Base-by-base conservation (phyloP, 35 echinoderm and acorn worm species). In the Lytechinus variegatus region DNA sequence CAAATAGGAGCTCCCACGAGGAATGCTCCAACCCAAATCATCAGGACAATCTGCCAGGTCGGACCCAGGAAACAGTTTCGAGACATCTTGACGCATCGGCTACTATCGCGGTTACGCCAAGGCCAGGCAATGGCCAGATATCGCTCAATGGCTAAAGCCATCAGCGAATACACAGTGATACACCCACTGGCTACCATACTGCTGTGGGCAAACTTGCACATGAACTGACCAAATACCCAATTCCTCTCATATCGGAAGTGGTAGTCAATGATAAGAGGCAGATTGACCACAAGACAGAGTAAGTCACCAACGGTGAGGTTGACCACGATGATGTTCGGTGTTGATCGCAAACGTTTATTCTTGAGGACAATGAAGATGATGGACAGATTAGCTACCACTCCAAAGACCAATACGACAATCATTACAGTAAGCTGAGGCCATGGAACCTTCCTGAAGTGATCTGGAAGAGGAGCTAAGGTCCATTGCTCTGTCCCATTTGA, bases 51-150 rank as follows among this genome's bases (percentile, higher is more conserved):
- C 54, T 55, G 92, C n/a, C 92, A 93, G 52, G 54, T 57, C 11
- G 52, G 52, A 93, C 92, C 53, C 14, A 54, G 21, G 52, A 27
- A 57, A 54, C 52, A 93, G 52, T 33, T 44, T 29, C 88, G 88
- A 21, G 29, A 52, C 4, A 54, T 9, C 53, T 54, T 54, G 8
- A 57, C 92, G 54, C 92, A 93, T 11, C 52, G 92, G 52, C 54
- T 57, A 54, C 55, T 93, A 13, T 55, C 92, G 55, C 92, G 92
- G 24, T 54, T 93, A 55, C 53, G 52, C 92, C 92, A 93, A 12
- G 92, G 92, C 92, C 92, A 57, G 55, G 92, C 92, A 28, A 93
- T 93, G 14, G 92, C 92, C 92, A 93, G 55, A 54, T 93, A 93
- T 8, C 92, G 92, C 54, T 93, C 92, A 54, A 93, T 57, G 2